phyloP scores from a whole-genome alignment of 1,140 invertebrate species.

The Habropoda laboriosa region DNA sequence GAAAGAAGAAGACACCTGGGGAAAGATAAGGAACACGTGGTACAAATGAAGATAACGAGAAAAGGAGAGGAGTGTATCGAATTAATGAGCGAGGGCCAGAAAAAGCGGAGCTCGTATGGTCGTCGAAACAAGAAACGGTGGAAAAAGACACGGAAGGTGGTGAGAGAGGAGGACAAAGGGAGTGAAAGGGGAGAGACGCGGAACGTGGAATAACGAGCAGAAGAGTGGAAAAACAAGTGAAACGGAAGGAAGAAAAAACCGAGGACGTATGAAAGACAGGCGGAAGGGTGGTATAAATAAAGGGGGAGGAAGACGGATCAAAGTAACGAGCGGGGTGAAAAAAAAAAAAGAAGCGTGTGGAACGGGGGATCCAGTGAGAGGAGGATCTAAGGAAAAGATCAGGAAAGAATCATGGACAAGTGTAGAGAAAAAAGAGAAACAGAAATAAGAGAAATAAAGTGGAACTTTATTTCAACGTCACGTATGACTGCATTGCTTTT shows the following conservation, averaged over 20 bases:
- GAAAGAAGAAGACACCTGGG: neutral
- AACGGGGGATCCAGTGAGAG: neutral
- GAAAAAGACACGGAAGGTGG: neutral
- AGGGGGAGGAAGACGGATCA: slow-evolving; percentile 9
- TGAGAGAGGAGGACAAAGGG: neutral
- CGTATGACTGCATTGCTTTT: no score
- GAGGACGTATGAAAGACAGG: neutral
- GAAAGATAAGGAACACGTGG: neutral
- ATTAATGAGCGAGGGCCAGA: neutral
- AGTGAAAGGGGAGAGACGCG: no score
- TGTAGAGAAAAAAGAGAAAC: neutral
- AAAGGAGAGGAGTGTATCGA: neutral
- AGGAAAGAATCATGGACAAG: neutral
- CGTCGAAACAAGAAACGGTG: neutral
- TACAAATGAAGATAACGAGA: neutral
- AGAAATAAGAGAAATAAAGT: neutral
- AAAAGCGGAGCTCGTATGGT: neutral
- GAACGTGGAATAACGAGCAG: slow-evolving; percentile 1
- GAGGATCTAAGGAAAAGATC: neutral
- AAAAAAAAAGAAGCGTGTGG: no score
- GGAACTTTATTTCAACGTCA: no score
- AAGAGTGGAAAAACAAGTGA: slow-evolving; percentile 9
- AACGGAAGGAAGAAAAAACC: slow-evolving; percentile 7
- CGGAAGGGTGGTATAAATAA: slow-evolving; percentile 13
- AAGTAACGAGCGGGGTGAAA: neutral